Conservation (phyloP, 1,140 invertebrate species). For the Drosophila lacteicornis region DNA sequence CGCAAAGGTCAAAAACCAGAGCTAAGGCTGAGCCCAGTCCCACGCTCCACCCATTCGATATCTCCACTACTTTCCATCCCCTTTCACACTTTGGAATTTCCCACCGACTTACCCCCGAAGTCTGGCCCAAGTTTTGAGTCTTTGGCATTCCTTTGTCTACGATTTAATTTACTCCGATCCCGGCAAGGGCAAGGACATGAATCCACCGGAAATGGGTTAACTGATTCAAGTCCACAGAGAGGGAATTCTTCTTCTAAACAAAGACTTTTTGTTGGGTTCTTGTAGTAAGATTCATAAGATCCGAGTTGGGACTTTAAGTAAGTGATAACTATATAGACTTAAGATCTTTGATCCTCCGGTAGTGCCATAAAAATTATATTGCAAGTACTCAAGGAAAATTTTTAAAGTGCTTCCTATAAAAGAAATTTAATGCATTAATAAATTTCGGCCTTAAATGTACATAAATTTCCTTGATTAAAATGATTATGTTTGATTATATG, state of each 20-base stretch:
- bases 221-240: not conserved
- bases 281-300: too few species aligned
- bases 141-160: constrained; percentile 10
- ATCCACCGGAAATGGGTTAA: constrained; percentile 6
- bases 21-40: constrained; percentile 9
- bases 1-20: constrained; percentile 48
- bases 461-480: too few species aligned
- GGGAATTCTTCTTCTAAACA: not conserved
- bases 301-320: too few species aligned
- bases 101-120: not conserved
- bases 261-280: not conserved
- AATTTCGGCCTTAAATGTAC: too few species aligned
- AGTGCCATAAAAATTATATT: too few species aligned
- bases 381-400: too few species aligned
- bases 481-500: too few species aligned
- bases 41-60: not conserved
- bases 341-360: too few species aligned
- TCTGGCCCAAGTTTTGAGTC: constrained; percentile 2
- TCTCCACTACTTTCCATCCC: not conserved
- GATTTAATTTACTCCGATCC: constrained; percentile 14
- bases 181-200: not conserved
- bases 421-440: too few species aligned
- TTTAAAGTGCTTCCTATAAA: too few species aligned
- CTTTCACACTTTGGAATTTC: constrained; percentile 17
- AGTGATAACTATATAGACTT: too few species aligned